Conservation (phyloP, 1,140 invertebrate species). For the Pseudomyrmex concolor region DNA sequence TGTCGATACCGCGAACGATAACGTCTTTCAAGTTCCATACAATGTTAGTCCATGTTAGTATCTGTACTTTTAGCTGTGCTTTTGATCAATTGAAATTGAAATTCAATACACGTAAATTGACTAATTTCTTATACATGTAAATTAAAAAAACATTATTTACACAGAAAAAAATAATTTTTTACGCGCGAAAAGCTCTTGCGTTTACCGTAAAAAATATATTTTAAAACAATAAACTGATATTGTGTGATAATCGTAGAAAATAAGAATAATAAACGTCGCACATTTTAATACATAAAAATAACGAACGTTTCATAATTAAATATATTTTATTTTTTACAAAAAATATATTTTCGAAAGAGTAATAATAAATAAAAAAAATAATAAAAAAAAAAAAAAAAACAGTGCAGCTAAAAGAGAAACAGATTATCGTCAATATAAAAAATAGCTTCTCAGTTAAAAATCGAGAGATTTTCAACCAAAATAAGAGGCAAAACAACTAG, state of each 20-base stretch:
- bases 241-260: too few relatives aligned
- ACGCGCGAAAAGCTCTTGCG: neutral
- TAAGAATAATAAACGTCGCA: too few relatives aligned
- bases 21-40: neutral
- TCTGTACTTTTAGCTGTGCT: slow-evolving; percentile 10
- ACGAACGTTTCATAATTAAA: too few relatives aligned
- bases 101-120: neutral
- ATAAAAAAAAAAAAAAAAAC: neutral
- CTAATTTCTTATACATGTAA: neutral
- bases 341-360: slow-evolving; percentile 5
- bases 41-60: neutral
- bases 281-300: too few relatives aligned
- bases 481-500: neutral
- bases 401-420: slow-evolving; percentile 19
- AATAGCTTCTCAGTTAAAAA: neutral
- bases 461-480: neutral
- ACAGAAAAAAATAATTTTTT: neutral
- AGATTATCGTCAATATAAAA: slow-evolving; percentile 13
- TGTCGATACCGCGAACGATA: slow-evolving; percentile 19
- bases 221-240: neutral
- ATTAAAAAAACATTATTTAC: neutral
- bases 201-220: neutral
- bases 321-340: neutral
- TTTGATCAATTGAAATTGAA: too few relatives aligned
- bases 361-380: neutral